Evolutionary conservation across 2,797 vertebrate genomes (phyloP).

Genomic region (Pseudopleuronectes americanus): DNA sequence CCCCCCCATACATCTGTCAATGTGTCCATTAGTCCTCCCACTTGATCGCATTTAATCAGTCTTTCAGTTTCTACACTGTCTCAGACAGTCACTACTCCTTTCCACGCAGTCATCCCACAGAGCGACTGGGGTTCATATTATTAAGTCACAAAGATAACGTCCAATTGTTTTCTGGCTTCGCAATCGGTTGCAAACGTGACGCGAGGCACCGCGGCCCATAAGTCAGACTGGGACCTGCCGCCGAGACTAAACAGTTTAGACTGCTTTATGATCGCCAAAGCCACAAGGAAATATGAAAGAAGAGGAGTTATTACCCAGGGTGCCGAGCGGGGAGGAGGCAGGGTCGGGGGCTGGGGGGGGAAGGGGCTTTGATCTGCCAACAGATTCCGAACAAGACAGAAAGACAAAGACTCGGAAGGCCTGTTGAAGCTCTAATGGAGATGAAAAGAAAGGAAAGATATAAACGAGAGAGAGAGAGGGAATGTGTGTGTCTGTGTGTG

Average conservation of each 20-base stretch:
- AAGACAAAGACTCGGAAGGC: conserved; percentile 52
- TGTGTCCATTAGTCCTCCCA: conserved; percentile 1
- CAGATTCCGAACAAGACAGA: conserved; percentile 61
- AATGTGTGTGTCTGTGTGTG: conserved; percentile 12
- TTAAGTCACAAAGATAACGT: conserved; percentile 5
- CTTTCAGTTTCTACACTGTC: neutral
- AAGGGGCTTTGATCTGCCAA: conserved; percentile 71
- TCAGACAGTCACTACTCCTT: neutral
- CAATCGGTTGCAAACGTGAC: conserved; percentile 2
- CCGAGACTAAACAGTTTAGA: conserved; percentile 85
- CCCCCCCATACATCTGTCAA: neutral
- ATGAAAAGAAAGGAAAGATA: conserved; percentile 44
- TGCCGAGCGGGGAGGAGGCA: conserved; percentile 31
- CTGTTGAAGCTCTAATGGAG: conserved; percentile 58
- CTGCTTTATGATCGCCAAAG: conserved; percentile 74
- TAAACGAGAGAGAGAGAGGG: conserved; percentile 9
- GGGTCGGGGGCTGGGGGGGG: conserved; percentile 21
- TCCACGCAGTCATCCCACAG: no score
- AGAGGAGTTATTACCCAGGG: conserved; percentile 69
- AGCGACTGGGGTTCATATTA: conserved; percentile 26
- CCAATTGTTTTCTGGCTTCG: conserved; percentile 42
- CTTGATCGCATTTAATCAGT: conserved; percentile 1
- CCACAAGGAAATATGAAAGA: conserved; percentile 79
- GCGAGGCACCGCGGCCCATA: conserved; percentile 61
- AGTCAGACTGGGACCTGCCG: conserved; percentile 71